Conservation (phyloP, 2,888 invertebrate genomes). For the Tyria jacobaeae region DNA sequence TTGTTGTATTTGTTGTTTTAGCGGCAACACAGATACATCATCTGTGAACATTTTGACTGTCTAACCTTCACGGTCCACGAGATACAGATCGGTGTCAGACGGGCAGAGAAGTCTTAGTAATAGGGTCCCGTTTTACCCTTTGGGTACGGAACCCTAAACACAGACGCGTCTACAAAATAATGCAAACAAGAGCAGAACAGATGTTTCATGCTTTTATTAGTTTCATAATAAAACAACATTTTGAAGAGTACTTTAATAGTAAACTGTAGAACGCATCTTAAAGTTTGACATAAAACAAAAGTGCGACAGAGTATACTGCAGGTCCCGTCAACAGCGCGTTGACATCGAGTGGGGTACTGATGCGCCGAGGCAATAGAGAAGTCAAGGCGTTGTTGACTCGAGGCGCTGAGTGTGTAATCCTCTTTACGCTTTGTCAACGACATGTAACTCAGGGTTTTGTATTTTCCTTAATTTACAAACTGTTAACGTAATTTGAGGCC, state of each 20-base stretch:
- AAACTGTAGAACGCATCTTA: constrained; percentile 2
- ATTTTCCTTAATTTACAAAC: not conserved
- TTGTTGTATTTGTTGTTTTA: too few relatives aligned
- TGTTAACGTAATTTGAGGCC: not conserved
- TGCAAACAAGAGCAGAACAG: not conserved
- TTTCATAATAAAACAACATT: not conserved
- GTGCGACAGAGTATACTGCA: constrained; percentile 20
- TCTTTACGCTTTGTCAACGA: constrained; percentile 41
- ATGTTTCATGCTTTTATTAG: not conserved
- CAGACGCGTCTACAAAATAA: not conserved
- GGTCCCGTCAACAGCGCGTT: constrained; percentile 17
- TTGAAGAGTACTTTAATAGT: constrained; percentile 13
- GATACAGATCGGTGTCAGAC: too few relatives aligned
- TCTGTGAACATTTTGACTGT: too few relatives aligned
- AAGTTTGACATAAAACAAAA: constrained; percentile 25
- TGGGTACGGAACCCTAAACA: too few relatives aligned
- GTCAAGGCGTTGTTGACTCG: constrained; percentile 40
- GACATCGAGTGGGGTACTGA: constrained; percentile 46
- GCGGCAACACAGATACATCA: too few relatives aligned
- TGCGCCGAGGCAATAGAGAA: constrained; percentile 21
- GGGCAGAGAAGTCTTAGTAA: too few relatives aligned
- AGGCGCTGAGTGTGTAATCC: constrained; percentile 47
- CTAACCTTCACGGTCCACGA: too few relatives aligned
- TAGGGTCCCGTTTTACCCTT: too few relatives aligned
- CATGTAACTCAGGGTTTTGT: constrained; percentile 4